Base-by-base conservation (phyloP, 1,140 invertebrate genomes). In the Zaprionus ornatus region DNA sequence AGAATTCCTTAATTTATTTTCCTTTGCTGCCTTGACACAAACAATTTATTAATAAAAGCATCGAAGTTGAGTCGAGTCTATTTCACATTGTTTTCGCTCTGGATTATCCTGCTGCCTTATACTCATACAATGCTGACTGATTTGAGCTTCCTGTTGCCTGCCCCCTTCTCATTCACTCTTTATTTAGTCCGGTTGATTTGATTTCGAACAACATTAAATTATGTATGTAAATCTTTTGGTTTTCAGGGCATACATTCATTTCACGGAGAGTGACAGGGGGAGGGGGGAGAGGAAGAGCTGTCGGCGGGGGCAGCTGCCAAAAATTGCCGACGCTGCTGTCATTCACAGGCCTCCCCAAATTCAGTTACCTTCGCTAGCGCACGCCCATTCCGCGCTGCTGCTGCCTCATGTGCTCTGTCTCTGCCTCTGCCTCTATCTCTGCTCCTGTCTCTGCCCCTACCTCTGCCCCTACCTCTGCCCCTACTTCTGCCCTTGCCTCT, bases 281-380 rank as follows among this genome's bases (percentile, higher is more conserved):
- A n/a, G 21, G 15, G n/a, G 19, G 3, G n/a, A 15, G 21, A 2
- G 32, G 12, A n/a, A 42, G 23, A 12, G 13, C n/a, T 13, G 6
- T 6, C 56, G 25, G 12, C 2, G 21, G 29, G 32, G 21, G 23
- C 9, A 35, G 37, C 25, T 66, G 74, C 27, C 69, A 77, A 73
- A 62, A 62, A 29, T 50, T 68, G 64, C 64, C 54, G 70, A 54
- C 40, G 74, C n/a, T 50, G 55, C 61, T 78, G 78, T 77, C 74
- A 80, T 68, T 80, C 55, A 65, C 77, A 80, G 63, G 35, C 32
- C 61, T 54, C 23, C 19, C 61, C 27, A 29, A 62, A 45, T 54
- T 25, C 35, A 56, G 32, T 54, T 19, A 32, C 50, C 23, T 29
- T 21, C 23, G 15, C 29, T 32, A 32, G 29, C 29, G 2, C 15